These are phyloP conservation scores for Magallana gigas DNA, from an alignment of 1,140 invertebrate genomes.

Conservation along the genomic window DNA sequence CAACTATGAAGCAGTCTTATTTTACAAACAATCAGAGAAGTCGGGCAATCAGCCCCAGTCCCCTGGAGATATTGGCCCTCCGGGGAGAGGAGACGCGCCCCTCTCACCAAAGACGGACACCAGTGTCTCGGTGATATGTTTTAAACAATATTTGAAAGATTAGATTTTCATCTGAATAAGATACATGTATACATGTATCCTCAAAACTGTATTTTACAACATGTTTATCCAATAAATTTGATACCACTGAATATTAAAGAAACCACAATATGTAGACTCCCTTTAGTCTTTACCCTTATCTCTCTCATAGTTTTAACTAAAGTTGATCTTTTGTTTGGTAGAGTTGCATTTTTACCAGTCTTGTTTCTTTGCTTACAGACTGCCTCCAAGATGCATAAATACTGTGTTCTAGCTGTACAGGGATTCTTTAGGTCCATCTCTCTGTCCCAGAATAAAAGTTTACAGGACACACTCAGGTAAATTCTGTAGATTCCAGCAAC, in stretches of 20 bases:
- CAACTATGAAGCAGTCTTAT: constrained; percentile 97
- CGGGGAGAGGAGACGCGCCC: constrained; percentile 23
- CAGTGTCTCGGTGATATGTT: not conserved
- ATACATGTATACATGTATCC: constrained; percentile 31
- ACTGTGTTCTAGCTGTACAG: constrained; percentile 95
- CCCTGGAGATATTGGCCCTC: constrained; percentile 48
- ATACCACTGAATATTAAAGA: not conserved
- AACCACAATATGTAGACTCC: too few relatives aligned
- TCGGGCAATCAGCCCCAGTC: constrained; percentile 10
- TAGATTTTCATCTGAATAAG: not conserved
- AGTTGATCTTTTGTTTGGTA: too few relatives aligned
- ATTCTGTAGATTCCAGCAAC: not conserved
- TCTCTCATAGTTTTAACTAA: too few relatives aligned
- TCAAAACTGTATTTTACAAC: too few relatives aligned
- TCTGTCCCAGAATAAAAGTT: constrained; percentile 90
- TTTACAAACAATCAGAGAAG: constrained; percentile 86
- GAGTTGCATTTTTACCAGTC: not conserved
- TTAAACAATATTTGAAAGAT: not conserved
- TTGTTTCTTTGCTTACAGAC: constrained; percentile 60
- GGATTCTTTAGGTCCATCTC: constrained; percentile 98
- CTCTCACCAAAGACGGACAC: constrained; percentile 54
- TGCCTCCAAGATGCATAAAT: constrained; percentile 80
- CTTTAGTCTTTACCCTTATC: too few relatives aligned
- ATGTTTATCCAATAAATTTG: too few relatives aligned
- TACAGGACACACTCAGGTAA: constrained; percentile 96